A percentile compares a stretch with the other conserved stretches of the same genome.
Evolutionary conservation across 2,888 invertebrate genomes (phyloP).

Genomic region (Tipula vernalis): DNA sequence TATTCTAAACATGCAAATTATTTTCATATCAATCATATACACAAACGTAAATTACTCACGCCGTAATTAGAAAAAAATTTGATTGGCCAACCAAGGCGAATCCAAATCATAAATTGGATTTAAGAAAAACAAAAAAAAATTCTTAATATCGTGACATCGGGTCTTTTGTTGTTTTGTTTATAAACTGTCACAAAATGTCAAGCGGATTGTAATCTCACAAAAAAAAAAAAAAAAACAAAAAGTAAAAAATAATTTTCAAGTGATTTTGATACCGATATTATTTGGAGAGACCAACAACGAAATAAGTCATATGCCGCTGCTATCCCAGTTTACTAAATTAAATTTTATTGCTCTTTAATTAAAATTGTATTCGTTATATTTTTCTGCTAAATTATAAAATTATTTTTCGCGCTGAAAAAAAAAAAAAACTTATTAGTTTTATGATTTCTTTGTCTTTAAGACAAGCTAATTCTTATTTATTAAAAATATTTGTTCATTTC

Average conservation of each 20-base stretch:
- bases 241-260: not conserved
- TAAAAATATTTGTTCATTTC: not conserved
- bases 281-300: not conserved
- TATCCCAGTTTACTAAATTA: not conserved
- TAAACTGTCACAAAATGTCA: not conserved
- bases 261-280: not conserved
- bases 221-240: not conserved
- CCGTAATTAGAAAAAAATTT: not conserved
- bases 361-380: not conserved
- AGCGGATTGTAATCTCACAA: not conserved
- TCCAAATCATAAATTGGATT: not conserved
- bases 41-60: not conserved
- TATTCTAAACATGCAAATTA: not conserved
- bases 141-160: not conserved
- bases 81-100: not conserved
- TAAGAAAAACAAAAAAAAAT: too few species aligned
- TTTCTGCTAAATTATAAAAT: too few species aligned
- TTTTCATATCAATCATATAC: not conserved
- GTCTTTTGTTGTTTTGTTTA: not conserved
- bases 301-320: not conserved
- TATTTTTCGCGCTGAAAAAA: not conserved
- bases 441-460: not conserved
- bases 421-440: not conserved
- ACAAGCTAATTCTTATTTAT: not conserved
- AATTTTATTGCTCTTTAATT: not conserved